A percentile compares a stretch with the other conserved stretches of the same genome.
These are phyloP conservation scores for Ephydatia muelleri DNA, from an alignment of 37 sponge, comb jelly and placozoan genomes.

Conservation along the genomic window DNA sequence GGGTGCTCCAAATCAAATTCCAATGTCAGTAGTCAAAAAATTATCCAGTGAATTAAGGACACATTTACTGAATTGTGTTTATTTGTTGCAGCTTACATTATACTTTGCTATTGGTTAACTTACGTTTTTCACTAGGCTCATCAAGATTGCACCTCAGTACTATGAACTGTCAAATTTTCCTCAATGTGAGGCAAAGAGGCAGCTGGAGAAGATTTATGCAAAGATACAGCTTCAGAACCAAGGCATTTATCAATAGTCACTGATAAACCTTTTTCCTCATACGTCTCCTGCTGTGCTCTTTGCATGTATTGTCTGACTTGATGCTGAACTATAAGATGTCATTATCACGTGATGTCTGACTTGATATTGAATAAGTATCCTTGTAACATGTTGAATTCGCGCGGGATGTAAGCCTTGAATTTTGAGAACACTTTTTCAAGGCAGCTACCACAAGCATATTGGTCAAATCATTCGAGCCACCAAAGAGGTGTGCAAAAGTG, in stretches of 20 bases:
- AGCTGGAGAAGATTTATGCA: slow-evolving; percentile 80
- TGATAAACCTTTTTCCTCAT: background rate
- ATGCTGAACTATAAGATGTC: no score
- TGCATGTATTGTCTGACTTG: no score
- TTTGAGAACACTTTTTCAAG: no score
- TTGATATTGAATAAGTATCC: no score
- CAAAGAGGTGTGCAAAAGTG: no score
- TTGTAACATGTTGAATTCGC: no score
- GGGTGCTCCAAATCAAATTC: no score
- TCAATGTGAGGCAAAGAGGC: slow-evolving; percentile 95
- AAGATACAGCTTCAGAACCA: slow-evolving; percentile 69
- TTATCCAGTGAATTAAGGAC: background rate
- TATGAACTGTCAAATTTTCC: slow-evolving; percentile 98
- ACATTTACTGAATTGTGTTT: background rate
- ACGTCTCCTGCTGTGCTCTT: background rate
- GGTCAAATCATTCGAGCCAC: no score
- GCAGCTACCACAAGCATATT: no score
- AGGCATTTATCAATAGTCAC: slow-evolving; percentile 45
- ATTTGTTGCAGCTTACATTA: background rate
- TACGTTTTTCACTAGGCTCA: slow-evolving; percentile 66
- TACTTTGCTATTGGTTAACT: background rate
- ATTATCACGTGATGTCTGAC: no score
- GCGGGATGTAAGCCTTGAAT: no score
- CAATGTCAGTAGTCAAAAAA: no score
- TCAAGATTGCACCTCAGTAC: slow-evolving; percentile 89